phyloP scores from a whole-genome alignment of 2,113 vertebrate species.

The Coryphaenoides rupestris region DNA sequence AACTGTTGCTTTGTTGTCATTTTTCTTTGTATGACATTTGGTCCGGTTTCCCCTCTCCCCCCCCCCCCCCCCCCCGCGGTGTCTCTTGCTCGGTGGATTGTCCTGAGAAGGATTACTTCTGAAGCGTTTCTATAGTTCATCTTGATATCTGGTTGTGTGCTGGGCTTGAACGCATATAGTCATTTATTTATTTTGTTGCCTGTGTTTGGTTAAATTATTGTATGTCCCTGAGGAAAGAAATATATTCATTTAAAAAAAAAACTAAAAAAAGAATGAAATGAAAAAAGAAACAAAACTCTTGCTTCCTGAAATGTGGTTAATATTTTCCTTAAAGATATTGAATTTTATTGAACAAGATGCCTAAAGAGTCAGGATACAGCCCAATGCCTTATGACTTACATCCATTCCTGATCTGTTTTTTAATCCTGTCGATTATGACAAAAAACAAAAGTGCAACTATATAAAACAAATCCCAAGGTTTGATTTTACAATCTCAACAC shows the following conservation, averaged over 20 bases:
- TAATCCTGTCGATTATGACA: conserved; percentile 17
- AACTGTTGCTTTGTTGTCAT: conserved; percentile 40
- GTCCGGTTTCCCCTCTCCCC: background rate
- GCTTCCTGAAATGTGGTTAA: conserved; percentile 31
- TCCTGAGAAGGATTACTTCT: conserved; percentile 25
- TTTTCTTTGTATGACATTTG: conserved; percentile 32
- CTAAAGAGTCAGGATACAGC: conserved; percentile 52
- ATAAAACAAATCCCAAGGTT: conserved; percentile 26
- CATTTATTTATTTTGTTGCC: conserved; percentile 41
- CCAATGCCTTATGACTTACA: conserved; percentile 68
- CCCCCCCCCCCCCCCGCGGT: conserved; percentile 31
- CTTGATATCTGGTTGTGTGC: conserved; percentile 32
- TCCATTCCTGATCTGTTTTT: conserved; percentile 52
- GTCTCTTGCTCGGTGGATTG: conserved; percentile 29
- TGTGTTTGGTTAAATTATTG: conserved; percentile 8
- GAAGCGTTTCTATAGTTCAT: conserved; percentile 39
- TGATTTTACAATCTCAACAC: conserved; percentile 30
- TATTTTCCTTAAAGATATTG: conserved; percentile 7
- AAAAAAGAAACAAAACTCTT: conserved; percentile 7
- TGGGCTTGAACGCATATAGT: conserved; percentile 31
- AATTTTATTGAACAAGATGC: conserved; percentile 32
- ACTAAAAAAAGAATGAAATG: no score
- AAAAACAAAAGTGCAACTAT: conserved; percentile 22
- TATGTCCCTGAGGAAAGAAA: conserved; percentile 3
- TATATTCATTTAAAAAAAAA: background rate